phyloP scores from a whole-genome alignment of 1,140 invertebrate species.

The Subanguina moxae region DNA sequence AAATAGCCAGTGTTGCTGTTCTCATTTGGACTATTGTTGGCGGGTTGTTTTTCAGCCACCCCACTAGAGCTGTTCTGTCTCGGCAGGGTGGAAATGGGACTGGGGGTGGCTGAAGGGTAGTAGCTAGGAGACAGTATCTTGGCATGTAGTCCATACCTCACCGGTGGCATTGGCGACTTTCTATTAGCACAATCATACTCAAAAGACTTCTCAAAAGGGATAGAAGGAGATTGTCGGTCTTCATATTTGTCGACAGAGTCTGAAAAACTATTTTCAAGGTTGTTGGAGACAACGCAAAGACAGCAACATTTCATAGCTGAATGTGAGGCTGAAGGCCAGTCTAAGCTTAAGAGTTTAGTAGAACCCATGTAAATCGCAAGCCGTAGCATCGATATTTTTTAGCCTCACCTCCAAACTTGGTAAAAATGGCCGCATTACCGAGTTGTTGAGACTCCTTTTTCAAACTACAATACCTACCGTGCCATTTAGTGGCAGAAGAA shows the following conservation, averaged over 20 bases:
- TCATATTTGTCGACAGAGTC: background rate
- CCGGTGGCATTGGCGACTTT: background rate
- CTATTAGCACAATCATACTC: background rate
- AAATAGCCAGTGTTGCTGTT: background rate
- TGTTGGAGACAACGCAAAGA: no score
- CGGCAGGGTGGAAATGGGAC: background rate
- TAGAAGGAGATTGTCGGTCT: background rate
- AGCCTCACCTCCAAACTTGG: no score
- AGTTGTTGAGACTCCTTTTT: no score
- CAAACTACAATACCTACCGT: background rate
- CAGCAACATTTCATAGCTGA: no score
- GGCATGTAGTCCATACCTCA: background rate
- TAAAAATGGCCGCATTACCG: no score
- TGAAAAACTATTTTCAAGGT: background rate
- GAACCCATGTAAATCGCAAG: no score
- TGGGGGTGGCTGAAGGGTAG: background rate
- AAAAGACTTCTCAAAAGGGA: slow-evolving; percentile 8
- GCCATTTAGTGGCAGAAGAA: background rate
- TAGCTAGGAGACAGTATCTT: no score
- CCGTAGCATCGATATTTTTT: no score
- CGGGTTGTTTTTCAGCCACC: background rate
- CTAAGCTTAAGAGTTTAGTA: no score
- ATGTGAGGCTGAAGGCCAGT: no score
- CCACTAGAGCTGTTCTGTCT: background rate
- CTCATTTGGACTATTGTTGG: background rate